Conservation (phyloP, 1,140 invertebrate genomes). For the Drosophila sp. region DNA sequence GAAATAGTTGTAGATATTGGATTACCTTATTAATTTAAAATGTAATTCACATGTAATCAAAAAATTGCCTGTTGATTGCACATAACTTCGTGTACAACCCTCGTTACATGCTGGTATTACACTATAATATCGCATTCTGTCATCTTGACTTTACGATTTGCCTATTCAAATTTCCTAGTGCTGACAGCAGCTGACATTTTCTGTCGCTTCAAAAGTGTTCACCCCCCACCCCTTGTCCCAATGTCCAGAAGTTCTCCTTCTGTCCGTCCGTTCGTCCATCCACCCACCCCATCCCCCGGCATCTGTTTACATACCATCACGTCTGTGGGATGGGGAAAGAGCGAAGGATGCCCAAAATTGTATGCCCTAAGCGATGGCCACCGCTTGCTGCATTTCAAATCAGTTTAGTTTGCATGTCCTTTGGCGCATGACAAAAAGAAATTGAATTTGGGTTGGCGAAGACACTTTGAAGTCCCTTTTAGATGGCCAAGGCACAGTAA, state of each 20-base stretch:
- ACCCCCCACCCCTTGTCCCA: slow-evolving; percentile 25
- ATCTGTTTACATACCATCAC: slow-evolving; percentile 73
- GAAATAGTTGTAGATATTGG: too few relatives aligned
- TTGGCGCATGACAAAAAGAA: slow-evolving; percentile 67
- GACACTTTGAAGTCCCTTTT: slow-evolving; percentile 69
- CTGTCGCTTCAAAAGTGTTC: slow-evolving; percentile 44
- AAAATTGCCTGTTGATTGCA: slow-evolving; percentile 3
- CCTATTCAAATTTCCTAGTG: slow-evolving; percentile 50
- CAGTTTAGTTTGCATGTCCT: slow-evolving; percentile 80
- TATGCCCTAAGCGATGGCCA: slow-evolving; percentile 41
- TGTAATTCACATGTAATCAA: not conserved
- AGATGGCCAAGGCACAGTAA: slow-evolving; percentile 21
- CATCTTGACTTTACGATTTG: slow-evolving; percentile 53
- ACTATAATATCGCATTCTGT: slow-evolving; percentile 44
- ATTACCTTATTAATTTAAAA: not conserved
- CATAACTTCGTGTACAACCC: slow-evolving; percentile 22
- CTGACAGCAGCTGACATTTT: slow-evolving; percentile 53
- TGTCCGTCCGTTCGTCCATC: too few relatives aligned
- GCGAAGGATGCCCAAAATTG: slow-evolving; percentile 46
- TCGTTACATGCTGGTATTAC: slow-evolving; percentile 18
- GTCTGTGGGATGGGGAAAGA: slow-evolving; percentile 30
- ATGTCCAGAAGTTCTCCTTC: slow-evolving; percentile 13
- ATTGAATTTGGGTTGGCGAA: slow-evolving; percentile 71
- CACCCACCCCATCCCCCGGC: slow-evolving; percentile 15
- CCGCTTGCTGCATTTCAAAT: slow-evolving; percentile 73